Evolutionary conservation across 2,888 invertebrate species (phyloP).

Genomic region (Lasioglossum villosulum): DNA sequence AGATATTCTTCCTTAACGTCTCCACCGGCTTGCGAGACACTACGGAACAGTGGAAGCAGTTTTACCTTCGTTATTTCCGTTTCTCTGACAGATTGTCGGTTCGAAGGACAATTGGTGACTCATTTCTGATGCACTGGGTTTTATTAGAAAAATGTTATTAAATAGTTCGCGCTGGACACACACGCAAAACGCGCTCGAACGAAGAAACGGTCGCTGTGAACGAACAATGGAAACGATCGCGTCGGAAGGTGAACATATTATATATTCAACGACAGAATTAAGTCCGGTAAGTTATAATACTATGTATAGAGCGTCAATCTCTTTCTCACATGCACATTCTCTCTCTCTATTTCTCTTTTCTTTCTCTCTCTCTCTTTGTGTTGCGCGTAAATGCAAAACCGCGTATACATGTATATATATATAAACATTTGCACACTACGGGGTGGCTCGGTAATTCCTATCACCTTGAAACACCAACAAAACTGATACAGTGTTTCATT

Average conservation of each 20-base stretch:
- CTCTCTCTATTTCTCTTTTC: not conserved
- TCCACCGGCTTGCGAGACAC: not conserved
- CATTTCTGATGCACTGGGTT: slow-evolving; percentile 21
- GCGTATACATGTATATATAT: slow-evolving; percentile 62
- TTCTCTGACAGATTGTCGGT: not conserved
- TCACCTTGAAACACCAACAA: not conserved
- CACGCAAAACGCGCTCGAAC: slow-evolving; percentile 22
- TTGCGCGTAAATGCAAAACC: slow-evolving; percentile 19
- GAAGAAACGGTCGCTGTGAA: slow-evolving; percentile 21
- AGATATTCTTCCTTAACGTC: not conserved
- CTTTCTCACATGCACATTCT: not conserved
- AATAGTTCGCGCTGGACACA: slow-evolving; percentile 47
- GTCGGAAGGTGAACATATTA: slow-evolving; percentile 12
- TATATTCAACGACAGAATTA: slow-evolving; percentile 11
- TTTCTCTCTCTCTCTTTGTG: not conserved
- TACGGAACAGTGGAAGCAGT: not conserved
- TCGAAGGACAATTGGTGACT: not conserved
- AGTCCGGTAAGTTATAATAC: slow-evolving; percentile 42
- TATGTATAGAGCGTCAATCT: slow-evolving; percentile 24
- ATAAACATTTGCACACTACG: slow-evolving; percentile 56
- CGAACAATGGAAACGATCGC: slow-evolving; percentile 13
- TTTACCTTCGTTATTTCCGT: not conserved
- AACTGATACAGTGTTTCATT: not conserved
- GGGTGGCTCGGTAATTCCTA: slow-evolving; percentile 10
- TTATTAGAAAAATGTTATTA: slow-evolving; percentile 63